Percentiles rank a stretch among this genome's conserved stretches.
Conservation (phyloP, 2,113 vertebrate genomes). For the Antigone vipio region DNA sequence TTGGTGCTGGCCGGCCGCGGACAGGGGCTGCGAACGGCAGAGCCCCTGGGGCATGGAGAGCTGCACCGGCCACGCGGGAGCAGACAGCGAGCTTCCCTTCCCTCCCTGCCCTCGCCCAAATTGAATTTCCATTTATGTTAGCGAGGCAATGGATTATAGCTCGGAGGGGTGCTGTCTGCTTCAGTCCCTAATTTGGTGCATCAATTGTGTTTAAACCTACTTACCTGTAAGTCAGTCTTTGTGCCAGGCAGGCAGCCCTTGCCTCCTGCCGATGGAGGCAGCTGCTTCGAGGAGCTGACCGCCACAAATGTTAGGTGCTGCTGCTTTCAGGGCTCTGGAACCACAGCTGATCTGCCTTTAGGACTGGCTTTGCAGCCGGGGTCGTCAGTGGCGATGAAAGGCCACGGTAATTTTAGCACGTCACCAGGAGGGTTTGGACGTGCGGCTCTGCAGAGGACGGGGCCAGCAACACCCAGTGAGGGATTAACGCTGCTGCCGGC, state of each 20-base stretch:
- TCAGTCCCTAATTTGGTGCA: not conserved
- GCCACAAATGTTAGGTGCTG: accelerated
- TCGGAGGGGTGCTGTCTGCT: slow-evolving; percentile 29
- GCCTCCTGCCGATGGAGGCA: not conserved
- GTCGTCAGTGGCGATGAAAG: accelerated
- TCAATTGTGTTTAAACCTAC: not conserved
- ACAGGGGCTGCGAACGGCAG: slow-evolving; percentile 50
- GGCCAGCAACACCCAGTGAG: accelerated
- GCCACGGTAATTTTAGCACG: accelerated
- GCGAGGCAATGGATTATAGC: slow-evolving; percentile 32
- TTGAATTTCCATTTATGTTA: slow-evolving; percentile 68
- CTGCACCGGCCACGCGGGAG: not conserved
- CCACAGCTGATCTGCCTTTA: not conserved
- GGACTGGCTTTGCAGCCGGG: not conserved
- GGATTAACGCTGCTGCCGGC: not conserved
- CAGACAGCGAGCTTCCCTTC: slow-evolving; percentile 20
- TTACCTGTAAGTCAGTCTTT: not conserved
- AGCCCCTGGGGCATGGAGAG: slow-evolving; percentile 44
- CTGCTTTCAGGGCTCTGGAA: not conserved
- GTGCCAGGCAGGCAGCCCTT: not conserved
- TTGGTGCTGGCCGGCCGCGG: not conserved
- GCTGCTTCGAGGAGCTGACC: not conserved
- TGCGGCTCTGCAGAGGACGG: not conserved
- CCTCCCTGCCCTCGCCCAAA: slow-evolving; percentile 7
- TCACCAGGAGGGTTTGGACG: not conserved